A percentile compares a stretch with the other conserved stretches of the same genome.
These are phyloP conservation scores for Mus spretus DNA, from an alignment of 2,797 vertebrate species.

Conservation along the genomic window DNA sequence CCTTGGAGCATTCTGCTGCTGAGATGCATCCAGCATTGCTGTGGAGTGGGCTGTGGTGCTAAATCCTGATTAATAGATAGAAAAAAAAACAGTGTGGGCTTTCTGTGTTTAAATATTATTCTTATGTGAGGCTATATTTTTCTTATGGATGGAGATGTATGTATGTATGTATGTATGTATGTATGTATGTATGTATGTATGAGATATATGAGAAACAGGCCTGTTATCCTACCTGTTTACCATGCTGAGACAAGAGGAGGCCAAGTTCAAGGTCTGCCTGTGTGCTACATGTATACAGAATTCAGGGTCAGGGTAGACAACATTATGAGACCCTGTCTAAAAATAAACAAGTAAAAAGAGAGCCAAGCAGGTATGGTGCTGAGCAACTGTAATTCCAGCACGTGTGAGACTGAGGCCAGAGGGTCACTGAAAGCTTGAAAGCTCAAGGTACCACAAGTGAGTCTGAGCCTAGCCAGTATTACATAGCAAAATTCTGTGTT, in stretches of 20 bases:
- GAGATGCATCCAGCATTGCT: neutral
- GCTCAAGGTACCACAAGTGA: neutral
- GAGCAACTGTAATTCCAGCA: neutral
- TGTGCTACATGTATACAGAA: neutral
- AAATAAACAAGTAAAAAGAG: neutral
- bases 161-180: neutral
- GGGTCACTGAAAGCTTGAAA: neutral
- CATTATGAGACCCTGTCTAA: neutral
- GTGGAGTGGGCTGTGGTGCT: neutral
- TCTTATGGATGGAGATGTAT: neutral
- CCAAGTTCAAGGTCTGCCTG: neutral
- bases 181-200: neutral
- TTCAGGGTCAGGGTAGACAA: neutral
- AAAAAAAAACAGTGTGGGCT: slow-evolving; percentile 51
- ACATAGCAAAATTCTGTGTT: neutral
- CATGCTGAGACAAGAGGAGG: neutral
- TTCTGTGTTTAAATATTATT: slow-evolving; percentile 54
- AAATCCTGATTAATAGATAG: neutral
- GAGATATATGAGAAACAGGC: too few species aligned
- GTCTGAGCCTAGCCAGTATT: neutral
- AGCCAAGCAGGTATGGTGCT: too few species aligned
- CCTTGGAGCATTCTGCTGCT: too few species aligned
- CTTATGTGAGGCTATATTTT: slow-evolving; percentile 37
- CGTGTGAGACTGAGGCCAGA: neutral
- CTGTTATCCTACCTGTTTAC: neutral